Evolutionary conservation across 2,888 invertebrate genomes (phyloP).

Genomic region (Ophioninae sp.): DNA sequence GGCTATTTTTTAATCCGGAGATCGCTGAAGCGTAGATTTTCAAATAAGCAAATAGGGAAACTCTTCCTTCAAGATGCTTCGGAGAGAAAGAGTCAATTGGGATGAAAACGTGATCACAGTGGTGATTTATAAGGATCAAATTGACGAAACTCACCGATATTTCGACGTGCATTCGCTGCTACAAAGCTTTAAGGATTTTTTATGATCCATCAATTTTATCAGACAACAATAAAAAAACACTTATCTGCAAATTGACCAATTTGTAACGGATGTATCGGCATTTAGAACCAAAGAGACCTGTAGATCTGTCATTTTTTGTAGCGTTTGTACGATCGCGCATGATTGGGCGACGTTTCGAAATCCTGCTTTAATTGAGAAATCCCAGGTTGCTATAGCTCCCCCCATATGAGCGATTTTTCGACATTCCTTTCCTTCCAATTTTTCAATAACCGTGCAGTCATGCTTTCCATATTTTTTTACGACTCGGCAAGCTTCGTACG

Average conservation of each 20-base stretch:
- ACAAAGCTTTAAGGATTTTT: conserved; percentile 37
- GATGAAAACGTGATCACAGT: too few species aligned
- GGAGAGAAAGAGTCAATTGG: too few species aligned
- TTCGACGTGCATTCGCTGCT: neutral
- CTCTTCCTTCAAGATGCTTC: too few species aligned
- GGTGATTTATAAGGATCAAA: too few species aligned
- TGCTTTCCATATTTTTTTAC: neutral
- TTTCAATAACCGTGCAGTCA: neutral
- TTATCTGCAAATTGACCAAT: too few species aligned
- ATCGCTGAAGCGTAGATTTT: too few species aligned
- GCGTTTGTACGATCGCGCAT: neutral
- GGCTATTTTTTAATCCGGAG: too few species aligned
- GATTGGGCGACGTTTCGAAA: neutral
- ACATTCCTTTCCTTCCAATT: neutral
- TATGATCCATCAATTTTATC: conserved; percentile 58
- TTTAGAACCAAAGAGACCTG: too few species aligned
- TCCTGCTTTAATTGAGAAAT: neutral
- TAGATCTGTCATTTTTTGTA: neutral
- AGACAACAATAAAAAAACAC: conserved; percentile 30
- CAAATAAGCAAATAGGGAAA: too few species aligned
- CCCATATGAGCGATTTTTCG: neutral
- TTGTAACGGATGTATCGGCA: too few species aligned
- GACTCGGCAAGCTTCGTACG: neutral
- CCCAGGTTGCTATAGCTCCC: neutral
- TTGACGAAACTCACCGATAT: too few species aligned